A percentile compares a stretch with the other conserved stretches of the same genome.
phyloP scores from a whole-genome alignment of 2,113 vertebrate species.

The Macroglossus sobrinus region DNA sequence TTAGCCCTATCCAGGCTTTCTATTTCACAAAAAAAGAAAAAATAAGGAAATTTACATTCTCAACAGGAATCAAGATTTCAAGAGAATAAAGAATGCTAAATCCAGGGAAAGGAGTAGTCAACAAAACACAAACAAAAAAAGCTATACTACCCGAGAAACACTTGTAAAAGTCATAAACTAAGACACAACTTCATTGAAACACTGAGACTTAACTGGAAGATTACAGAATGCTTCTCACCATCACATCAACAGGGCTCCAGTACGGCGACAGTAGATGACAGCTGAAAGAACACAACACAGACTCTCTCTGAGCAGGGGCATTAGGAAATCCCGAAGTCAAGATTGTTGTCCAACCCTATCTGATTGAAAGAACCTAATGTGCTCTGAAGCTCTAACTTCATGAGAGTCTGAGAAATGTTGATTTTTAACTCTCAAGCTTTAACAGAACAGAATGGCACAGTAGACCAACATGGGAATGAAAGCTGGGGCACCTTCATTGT shows the following conservation, averaged over 20 bases:
- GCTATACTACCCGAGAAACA: background rate
- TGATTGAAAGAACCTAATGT: background rate
- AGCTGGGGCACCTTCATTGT: background rate
- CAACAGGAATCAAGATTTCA: background rate
- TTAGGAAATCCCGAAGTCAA: background rate
- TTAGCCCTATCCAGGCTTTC: background rate
- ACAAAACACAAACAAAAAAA: background rate
- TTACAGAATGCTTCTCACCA: background rate
- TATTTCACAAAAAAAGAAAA: background rate
- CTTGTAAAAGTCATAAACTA: background rate
- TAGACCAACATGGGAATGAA: background rate
- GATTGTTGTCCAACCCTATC: background rate
- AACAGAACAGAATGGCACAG: background rate
- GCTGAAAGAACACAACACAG: background rate
- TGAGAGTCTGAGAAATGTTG: background rate
- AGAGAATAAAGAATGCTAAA: background rate
- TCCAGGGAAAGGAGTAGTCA: background rate
- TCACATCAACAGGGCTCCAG: background rate
- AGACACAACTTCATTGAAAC: background rate
- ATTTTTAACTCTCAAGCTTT: background rate
- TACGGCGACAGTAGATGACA: background rate
- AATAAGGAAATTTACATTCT: background rate
- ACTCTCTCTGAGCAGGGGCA: background rate
- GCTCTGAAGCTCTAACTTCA: background rate
- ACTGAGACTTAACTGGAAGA: background rate